Evolutionary conservation across 2,888 invertebrate species (phyloP).

Genomic region (Apamea anceps): DNA sequence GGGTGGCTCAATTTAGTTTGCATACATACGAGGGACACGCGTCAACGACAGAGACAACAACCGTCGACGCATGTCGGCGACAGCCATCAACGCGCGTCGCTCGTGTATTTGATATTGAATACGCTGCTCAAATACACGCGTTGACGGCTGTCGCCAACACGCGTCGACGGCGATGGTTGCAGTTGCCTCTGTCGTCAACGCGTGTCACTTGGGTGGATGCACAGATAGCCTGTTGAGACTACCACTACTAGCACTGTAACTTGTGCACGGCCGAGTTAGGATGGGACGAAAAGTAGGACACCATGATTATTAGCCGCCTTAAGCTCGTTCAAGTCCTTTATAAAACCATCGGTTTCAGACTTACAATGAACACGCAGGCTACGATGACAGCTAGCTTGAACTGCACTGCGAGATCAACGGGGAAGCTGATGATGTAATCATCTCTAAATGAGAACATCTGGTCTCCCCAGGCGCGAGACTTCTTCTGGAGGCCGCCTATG

Average conservation of each 20-base stretch:
- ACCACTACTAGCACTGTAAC: background rate
- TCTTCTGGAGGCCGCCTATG: constrained; percentile 67
- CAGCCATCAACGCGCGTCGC: too few relatives aligned
- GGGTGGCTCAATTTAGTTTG: background rate
- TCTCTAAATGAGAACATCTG: constrained; percentile 61
- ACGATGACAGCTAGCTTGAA: constrained; percentile 76
- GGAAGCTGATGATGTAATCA: constrained; percentile 72
- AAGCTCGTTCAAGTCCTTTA: background rate
- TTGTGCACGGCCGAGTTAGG: background rate
- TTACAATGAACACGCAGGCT: constrained; percentile 73
- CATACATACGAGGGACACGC: too few relatives aligned
- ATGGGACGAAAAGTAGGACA: background rate
- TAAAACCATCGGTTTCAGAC: constrained; percentile 6
- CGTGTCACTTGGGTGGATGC: too few relatives aligned
- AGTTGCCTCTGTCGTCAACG: too few relatives aligned
- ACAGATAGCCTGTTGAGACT: background rate
- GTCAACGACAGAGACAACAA: too few relatives aligned
- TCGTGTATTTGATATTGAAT: too few relatives aligned
- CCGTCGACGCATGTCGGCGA: too few relatives aligned
- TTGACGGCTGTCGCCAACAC: too few relatives aligned
- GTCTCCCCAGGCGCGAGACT: constrained; percentile 63
- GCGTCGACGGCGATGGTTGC: too few relatives aligned
- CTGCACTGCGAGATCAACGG: constrained; percentile 70
- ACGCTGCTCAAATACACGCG: too few relatives aligned
- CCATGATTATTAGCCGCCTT: background rate